These are phyloP conservation scores for Nebria ingens DNA, from an alignment of 1,140 invertebrate species.

Conservation along the genomic window DNA sequence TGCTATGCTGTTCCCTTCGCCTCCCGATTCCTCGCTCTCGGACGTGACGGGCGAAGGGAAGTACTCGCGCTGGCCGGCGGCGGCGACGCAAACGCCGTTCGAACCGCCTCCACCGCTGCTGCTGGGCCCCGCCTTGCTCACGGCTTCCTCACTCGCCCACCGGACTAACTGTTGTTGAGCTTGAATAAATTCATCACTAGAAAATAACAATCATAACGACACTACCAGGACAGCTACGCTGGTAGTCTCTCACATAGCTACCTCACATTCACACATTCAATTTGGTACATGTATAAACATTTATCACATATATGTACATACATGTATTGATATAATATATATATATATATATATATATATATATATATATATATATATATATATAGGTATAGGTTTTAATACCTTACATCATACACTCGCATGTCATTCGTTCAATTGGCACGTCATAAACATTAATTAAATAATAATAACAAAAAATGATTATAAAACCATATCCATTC, in stretches of 20 bases:
- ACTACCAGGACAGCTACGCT: conserved; percentile 32
- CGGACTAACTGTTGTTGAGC: conserved; percentile 84
- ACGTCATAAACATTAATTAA: no score
- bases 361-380: no score
- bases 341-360: no score
- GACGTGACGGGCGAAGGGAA: conserved; percentile 38
- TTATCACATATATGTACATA: no score
- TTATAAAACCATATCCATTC: no score
- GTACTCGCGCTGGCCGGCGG: conserved; percentile 34
- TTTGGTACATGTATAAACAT: no score
- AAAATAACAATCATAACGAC: conserved; percentile 63
- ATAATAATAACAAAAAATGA: no score
- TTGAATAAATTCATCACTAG: conserved; percentile 90
- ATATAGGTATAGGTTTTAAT: no score
- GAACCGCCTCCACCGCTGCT: conserved; percentile 14
- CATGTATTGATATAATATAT: no score
- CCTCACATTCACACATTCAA: not conserved
- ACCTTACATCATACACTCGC: no score
- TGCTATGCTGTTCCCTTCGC: conserved; percentile 19
- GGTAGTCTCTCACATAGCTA: conserved; percentile 3
- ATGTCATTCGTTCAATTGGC: no score
- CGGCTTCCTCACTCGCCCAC: conserved; percentile 79
- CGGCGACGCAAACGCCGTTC: conserved; percentile 9
- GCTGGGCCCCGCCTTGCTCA: conserved; percentile 40
- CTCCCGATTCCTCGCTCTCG: conserved; percentile 33